Base-by-base conservation (phyloP, 2,888 invertebrate species). In the Phalera bucephala region DNA sequence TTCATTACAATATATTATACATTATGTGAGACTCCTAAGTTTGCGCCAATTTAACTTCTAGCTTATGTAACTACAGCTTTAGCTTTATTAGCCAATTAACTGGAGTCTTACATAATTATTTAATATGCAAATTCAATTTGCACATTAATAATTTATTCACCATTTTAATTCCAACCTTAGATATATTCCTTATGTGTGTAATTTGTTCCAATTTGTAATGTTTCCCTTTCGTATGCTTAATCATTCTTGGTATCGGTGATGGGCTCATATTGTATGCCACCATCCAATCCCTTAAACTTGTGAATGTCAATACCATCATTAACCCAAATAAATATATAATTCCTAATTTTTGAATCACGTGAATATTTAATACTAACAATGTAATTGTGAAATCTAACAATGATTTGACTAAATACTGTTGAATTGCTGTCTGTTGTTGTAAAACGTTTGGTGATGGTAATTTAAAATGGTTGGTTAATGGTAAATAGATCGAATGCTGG, bases 221-320 rank as follows among this genome's bases (percentile, higher is more conserved):
- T 81, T 72, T 75, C 60, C 72, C 64, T 74, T 80, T 74, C 72
- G 66, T 74, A 73, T 88, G 89, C 89, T 89, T 89, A 87, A 84
- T 85, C 89, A 87, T 83, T 86, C 86, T 88, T 88, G 88, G 87
- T 87, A 75, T 80, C 86, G 89, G 89, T 88, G 82, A 88, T 78
- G 88, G 88, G 79, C 70, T 79, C 72, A 65, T 69, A 50, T 61
- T 72, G 66, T 76, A 66, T 72, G 58, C 81, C 81, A 81, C 83
- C 77, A 72, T 73, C 64, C 70, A 68, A 76, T 68, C 48, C 62
- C n/a, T n/a, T n/a, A n/a, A n/a, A n/a, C 46, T 45, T 63, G 58
- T 79, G 63, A 74, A 75, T 74, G 78, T 74, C 46, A 58, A 54
- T 47, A 59, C 50, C 44, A 52, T 41, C 49, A 55, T 31, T 39